A percentile compares a stretch with the other conserved stretches of the same genome.
phyloP scores from a whole-genome alignment of 2,888 invertebrate species.

The Diogma glabrata region DNA sequence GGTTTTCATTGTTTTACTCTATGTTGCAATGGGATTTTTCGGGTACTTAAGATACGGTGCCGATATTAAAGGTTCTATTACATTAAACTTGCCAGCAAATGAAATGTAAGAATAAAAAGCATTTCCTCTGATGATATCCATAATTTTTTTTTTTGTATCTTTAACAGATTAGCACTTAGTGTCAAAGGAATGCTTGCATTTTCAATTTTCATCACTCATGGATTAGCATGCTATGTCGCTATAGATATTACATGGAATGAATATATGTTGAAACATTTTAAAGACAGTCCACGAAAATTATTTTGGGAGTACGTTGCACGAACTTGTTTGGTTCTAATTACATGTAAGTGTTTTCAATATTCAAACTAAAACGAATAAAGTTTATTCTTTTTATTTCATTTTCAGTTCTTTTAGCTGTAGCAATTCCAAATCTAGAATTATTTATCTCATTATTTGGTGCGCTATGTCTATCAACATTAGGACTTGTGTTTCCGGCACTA shows the following conservation, averaged over 20 bases:
- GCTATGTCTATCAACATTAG: constrained; percentile 75
- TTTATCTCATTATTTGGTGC: constrained; percentile 80
- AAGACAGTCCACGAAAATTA: constrained; percentile 46
- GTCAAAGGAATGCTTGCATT: constrained; percentile 63
- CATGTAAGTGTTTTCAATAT: constrained; percentile 55
- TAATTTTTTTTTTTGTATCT: constrained; percentile 10
- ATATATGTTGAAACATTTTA: constrained; percentile 48
- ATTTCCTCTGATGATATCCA: background rate
- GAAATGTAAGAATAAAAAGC: constrained; percentile 46
- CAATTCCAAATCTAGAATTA: constrained; percentile 72
- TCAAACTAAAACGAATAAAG: background rate
- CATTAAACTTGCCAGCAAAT: constrained; percentile 63
- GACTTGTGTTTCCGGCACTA: constrained; percentile 80
- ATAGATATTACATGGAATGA: constrained; percentile 87
- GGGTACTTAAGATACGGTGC: constrained; percentile 81
- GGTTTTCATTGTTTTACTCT: constrained; percentile 69
- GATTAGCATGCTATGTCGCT: constrained; percentile 90
- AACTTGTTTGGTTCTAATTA: constrained; percentile 62
- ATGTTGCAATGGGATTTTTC: constrained; percentile 79
- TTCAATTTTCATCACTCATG: constrained; percentile 84
- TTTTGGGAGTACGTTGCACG: constrained; percentile 71
- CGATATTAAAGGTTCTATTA: constrained; percentile 64
- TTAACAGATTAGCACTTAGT: constrained; percentile 52
- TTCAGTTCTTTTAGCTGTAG: constrained; percentile 71
- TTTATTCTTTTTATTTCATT: constrained; percentile 17